A percentile compares a stretch with the other conserved stretches of the same genome.
phyloP scores from a whole-genome alignment of 2,888 invertebrate species.

The Lordiphosa fenestrarum region DNA sequence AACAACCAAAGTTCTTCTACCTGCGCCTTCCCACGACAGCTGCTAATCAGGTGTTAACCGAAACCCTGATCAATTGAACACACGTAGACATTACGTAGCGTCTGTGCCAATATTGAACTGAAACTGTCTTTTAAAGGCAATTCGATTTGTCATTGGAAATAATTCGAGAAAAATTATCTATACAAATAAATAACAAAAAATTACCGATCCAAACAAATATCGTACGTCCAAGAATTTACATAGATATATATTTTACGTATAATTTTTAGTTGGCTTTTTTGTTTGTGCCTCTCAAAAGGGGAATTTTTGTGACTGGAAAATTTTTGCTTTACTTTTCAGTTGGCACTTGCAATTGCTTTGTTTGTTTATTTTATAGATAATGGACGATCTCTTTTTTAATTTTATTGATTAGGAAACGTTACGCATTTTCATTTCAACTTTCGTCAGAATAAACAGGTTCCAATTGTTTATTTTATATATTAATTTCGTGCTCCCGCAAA shows the following conservation, averaged over 20 bases:
- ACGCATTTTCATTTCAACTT: neutral
- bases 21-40: constrained; percentile 13
- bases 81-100: constrained; percentile 45
- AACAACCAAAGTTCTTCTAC: no score
- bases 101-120: constrained; percentile 49
- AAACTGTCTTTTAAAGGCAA: constrained; percentile 16
- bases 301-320: constrained; percentile 46
- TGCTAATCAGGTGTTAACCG: constrained; percentile 60
- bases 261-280: constrained; percentile 21
- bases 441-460: constrained; percentile 35
- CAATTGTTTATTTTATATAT: constrained; percentile 55
- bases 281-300: constrained; percentile 24
- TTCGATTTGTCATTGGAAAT: constrained; percentile 44
- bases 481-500: constrained; percentile 41
- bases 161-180: constrained; percentile 53
- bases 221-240: constrained; percentile 11
- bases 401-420: neutral
- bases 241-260: neutral
- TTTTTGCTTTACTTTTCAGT: constrained; percentile 39
- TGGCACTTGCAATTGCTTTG: constrained; percentile 51
- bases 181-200: constrained; percentile 53
- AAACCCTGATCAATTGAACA: constrained; percentile 40
- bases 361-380: constrained; percentile 36
- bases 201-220: constrained; percentile 25
- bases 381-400: neutral